Evolutionary conservation across 2,113 vertebrate genomes (phyloP).

Genomic region (Antechinus flavipes): DNA sequence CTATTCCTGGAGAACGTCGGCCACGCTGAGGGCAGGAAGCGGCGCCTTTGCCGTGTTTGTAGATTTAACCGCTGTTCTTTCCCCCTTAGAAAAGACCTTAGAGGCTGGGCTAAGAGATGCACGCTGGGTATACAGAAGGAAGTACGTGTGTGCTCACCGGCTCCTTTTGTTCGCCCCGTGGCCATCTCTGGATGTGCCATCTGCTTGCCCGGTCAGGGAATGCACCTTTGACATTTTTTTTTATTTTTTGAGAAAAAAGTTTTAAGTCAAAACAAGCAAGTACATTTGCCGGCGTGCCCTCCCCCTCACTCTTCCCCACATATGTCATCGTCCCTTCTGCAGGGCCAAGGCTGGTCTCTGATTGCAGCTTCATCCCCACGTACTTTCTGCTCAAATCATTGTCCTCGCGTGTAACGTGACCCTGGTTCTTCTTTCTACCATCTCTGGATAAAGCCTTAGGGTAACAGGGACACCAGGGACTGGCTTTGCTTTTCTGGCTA

Average conservation of each 20-base stretch:
- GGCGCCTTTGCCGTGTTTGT: not conserved
- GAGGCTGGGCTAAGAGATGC: not conserved
- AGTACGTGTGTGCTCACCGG: accelerated
- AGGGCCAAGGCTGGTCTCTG: too few relatives aligned
- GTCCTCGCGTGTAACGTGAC: too few relatives aligned
- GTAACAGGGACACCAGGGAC: not conserved
- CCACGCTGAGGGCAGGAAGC: not conserved
- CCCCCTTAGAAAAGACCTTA: not conserved
- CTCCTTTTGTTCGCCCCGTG: not conserved
- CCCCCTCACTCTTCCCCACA: not conserved
- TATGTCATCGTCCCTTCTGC: not conserved
- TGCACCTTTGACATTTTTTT: not conserved
- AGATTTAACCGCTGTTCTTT: not conserved
- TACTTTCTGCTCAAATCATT: too few relatives aligned
- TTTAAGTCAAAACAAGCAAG: not conserved
- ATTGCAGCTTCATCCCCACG: too few relatives aligned
- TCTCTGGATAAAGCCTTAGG: not conserved
- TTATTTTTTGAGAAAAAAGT: too few relatives aligned
- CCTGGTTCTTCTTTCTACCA: not conserved
- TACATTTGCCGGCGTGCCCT: too few relatives aligned
- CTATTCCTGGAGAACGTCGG: not conserved
- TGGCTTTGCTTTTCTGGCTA: not conserved
- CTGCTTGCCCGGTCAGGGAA: not conserved
- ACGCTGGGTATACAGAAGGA: not conserved
- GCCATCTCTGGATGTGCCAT: not conserved